A percentile compares a stretch with the other conserved stretches of the same genome.
Evolutionary conservation across 2,888 invertebrate species (phyloP).

Genomic region (Eulithis testata): DNA sequence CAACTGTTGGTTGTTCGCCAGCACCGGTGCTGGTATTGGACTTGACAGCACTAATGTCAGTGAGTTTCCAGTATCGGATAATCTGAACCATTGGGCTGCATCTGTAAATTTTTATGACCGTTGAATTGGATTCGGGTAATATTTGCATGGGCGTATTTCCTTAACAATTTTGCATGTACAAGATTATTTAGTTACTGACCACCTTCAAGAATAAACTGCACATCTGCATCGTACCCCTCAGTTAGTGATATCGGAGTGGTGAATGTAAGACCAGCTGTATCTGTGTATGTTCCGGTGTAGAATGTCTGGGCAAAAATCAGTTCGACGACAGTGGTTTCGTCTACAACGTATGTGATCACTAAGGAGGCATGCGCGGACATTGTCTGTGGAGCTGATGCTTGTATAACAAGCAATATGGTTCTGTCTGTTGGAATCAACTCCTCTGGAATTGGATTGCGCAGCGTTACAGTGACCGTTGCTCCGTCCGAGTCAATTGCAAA

Average conservation of each 20-base stretch:
- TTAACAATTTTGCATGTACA: neutral
- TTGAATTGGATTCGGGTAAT: neutral
- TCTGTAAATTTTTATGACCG: conserved; percentile 19
- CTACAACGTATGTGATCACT: conserved; percentile 43
- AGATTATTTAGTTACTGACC: conserved; percentile 3
- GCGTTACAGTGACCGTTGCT: conserved; percentile 22
- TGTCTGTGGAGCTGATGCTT: conserved; percentile 41
- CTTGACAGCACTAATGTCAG: conserved; percentile 30
- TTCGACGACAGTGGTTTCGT: conserved; percentile 29
- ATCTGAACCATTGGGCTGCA: conserved; percentile 29
- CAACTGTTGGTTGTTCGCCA: conserved; percentile 41
- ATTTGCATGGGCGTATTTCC: neutral
- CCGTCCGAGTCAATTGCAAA: conserved; percentile 20
- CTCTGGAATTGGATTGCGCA: conserved; percentile 44
- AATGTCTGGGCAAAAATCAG: conserved; percentile 25
- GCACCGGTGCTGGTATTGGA: conserved; percentile 45
- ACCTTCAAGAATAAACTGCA: conserved; percentile 12
- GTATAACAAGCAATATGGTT: conserved; percentile 41
- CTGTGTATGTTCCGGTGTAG: conserved; percentile 26
- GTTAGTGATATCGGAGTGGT: conserved; percentile 20
- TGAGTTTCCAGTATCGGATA: conserved; percentile 26
- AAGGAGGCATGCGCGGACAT: conserved; percentile 45
- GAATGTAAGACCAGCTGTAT: conserved; percentile 15
- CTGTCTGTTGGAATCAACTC: conserved; percentile 36
- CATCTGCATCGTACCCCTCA: conserved; percentile 17